Percentiles rank a stretch among this genome's conserved stretches.
phyloP scores from a whole-genome alignment of 2,113 vertebrate genomes.

The Sinocyclocheilus rhinocerous region DNA sequence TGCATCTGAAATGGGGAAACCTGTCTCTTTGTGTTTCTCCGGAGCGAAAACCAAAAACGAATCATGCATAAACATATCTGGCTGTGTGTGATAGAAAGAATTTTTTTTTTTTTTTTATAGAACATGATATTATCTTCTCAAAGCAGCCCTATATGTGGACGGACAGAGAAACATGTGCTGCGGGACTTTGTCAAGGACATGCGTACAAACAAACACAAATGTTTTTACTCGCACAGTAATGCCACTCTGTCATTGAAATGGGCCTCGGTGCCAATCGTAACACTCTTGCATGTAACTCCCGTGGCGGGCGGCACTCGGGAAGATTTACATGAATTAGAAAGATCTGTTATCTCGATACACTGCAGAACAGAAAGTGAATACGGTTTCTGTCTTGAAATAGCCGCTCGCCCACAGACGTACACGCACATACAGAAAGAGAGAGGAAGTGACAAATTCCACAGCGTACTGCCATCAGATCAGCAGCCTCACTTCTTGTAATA shows the following conservation, averaged over 20 bases:
- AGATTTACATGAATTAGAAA: constrained; percentile 22
- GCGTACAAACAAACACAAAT: constrained; percentile 36
- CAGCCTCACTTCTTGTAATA: constrained; percentile 58
- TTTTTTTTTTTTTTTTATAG: constrained; percentile 31
- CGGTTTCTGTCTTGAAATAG: constrained; percentile 51
- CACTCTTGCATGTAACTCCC: constrained; percentile 38
- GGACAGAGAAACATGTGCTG: not conserved
- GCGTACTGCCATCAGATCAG: constrained; percentile 52
- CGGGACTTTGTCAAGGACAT: constrained; percentile 50
- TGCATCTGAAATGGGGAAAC: constrained; percentile 53
- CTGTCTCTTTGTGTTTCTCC: constrained; percentile 46
- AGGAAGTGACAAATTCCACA: constrained; percentile 70
- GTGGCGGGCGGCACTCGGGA: constrained; percentile 26
- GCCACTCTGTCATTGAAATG: constrained; percentile 26
- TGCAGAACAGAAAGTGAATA: constrained; percentile 35
- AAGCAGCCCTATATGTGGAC: constrained; percentile 29
- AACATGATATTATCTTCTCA: constrained; percentile 52
- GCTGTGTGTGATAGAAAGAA: constrained; percentile 51
- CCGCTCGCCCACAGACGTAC: constrained; percentile 27
- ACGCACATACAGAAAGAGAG: constrained; percentile 20
- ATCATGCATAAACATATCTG: constrained; percentile 47
- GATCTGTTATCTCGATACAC: constrained; percentile 35
- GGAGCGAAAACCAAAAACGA: constrained; percentile 48
- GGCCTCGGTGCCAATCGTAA: constrained; percentile 32
- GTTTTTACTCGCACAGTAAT: constrained; percentile 41